These are phyloP conservation scores for Metacarcinus magister DNA, from an alignment of 2,888 invertebrate species.

Conservation along the genomic window DNA sequence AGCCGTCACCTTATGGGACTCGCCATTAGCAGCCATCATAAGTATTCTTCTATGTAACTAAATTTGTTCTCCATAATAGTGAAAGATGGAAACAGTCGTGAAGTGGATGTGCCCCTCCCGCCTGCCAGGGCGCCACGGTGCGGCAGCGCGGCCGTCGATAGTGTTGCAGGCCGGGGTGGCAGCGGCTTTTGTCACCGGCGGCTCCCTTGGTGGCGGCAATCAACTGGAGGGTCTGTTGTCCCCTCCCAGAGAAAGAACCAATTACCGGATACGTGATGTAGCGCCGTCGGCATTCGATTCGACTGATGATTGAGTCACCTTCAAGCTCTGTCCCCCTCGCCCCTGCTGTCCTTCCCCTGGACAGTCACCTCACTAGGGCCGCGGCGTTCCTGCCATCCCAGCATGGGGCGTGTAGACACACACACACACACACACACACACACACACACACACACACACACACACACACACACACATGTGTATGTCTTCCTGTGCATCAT, in stretches of 20 bases:
- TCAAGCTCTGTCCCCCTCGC: conserved; percentile 35
- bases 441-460: conserved; percentile 50
- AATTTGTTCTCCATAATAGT: conserved; percentile 7
- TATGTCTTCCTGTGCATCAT: not conserved
- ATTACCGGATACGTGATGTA: conserved; percentile 60
- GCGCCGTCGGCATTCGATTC: conserved; percentile 52
- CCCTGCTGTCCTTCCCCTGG: not conserved
- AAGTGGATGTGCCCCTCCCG: conserved; percentile 16
- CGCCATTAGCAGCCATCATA: not conserved
- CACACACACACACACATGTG: conserved; percentile 31
- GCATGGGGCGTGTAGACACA: not conserved
- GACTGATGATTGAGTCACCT: conserved; percentile 49
- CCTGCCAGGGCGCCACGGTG: conserved; percentile 31
- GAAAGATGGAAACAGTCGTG: conserved; percentile 29
- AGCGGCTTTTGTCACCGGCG: conserved; percentile 59
- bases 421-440: conserved; percentile 54
- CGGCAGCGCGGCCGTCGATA: conserved; percentile 36
- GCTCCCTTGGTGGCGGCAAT: conserved; percentile 54
- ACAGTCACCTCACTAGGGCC: not conserved
- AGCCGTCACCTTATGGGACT: not conserved
- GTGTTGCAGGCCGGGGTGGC: conserved; percentile 45
- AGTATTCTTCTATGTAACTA: not conserved
- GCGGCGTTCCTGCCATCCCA: not conserved
- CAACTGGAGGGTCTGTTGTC: conserved; percentile 63
- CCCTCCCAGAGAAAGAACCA: conserved; percentile 61